These are phyloP conservation scores for Drosophila pallidifrons DNA, from an alignment of 1,140 invertebrate species.

Conservation along the genomic window DNA sequence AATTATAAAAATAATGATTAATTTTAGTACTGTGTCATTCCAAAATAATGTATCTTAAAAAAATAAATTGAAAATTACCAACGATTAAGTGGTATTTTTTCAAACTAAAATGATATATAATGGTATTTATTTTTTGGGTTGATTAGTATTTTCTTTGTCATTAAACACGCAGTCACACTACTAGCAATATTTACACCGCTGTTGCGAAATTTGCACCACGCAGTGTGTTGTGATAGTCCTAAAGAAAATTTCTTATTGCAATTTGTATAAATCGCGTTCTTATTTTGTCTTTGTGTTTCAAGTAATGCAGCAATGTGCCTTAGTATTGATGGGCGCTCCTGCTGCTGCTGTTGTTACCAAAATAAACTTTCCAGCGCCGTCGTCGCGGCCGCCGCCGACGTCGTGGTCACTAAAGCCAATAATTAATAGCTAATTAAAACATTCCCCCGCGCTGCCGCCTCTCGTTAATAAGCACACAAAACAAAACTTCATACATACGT, in stretches of 20 bases:
- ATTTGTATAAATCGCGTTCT: conserved; percentile 13
- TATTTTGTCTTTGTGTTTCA: conserved; percentile 13
- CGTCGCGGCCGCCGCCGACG: conserved; percentile 42
- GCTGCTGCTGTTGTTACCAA: conserved; percentile 60
- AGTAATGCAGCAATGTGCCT: conserved; percentile 75
- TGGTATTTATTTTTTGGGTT: too few relatives aligned
- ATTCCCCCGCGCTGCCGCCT: conserved; percentile 3
- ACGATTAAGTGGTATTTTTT: too few relatives aligned
- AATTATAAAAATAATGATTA: too few relatives aligned
- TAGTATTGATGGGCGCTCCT: conserved; percentile 66
- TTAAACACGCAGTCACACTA: conserved; percentile 25
- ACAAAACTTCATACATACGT: conserved; percentile 36
- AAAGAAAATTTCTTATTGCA: conserved; percentile 23
- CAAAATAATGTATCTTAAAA: too few relatives aligned
- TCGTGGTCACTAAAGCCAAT: conserved; percentile 53
- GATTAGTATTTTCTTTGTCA: too few relatives aligned
- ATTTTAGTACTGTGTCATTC: too few relatives aligned
- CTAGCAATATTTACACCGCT: conserved; percentile 23
- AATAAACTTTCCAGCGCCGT: conserved; percentile 46
- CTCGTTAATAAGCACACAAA: conserved; percentile 1
- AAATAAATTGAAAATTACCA: too few relatives aligned
- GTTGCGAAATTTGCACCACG: conserved; percentile 52
- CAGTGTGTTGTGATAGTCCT: conserved; percentile 47
- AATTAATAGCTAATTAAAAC: conserved; percentile 65
- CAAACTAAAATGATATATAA: too few relatives aligned